Base-by-base conservation (phyloP, 2,888 invertebrate genomes). In the Cylloceria caligata region DNA sequence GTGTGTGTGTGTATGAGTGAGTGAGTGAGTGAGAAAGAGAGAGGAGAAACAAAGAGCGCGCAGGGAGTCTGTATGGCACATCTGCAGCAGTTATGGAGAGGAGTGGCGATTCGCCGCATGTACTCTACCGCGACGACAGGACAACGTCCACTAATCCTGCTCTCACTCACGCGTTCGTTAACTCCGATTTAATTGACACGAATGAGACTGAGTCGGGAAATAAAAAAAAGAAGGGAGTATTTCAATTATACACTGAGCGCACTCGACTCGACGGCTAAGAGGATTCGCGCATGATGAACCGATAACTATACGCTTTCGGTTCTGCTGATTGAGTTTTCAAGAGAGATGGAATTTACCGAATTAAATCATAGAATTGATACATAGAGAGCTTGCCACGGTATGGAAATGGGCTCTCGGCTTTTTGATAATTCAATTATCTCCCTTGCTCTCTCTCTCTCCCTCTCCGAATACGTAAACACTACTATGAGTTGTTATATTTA, bases 161-260 rank as follows among this genome's bases (percentile, higher is more conserved):
- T 74, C 74, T 69, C 68, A 68, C 68, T 39, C 69, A 73, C 42
- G 68, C 81, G 62, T 74, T 81, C 78, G 74, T 81, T 81, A 81
- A 74, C 78, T 81, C 78, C 60, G 57, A 65, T 60, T 57, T 81
- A 78, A 81, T 81, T 81, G 81, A 81, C 81, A 74, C 74, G 81
- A 45, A 68, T 57, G 62, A 69, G 73, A 69, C 49, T 60, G 69
- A 55, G 47, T 47, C 57, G 69, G 39, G 39, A 60, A 57, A 47
- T 47, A 24, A 65, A 62, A 60, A 69, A 36, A 74, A 62, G 34
- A 55, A 27, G 57, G 71, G 75, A 71, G 80, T 67, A 65, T 76
- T 80, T 79, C 75, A 76, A 72, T 83, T 83, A 83, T 79, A 71
- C 80, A 67, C 55, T 67, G 83, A 85, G 71, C 82, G 73, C 39